phyloP scores from a whole-genome alignment of 2,113 vertebrate species.

The Struthidea cinerea region DNA sequence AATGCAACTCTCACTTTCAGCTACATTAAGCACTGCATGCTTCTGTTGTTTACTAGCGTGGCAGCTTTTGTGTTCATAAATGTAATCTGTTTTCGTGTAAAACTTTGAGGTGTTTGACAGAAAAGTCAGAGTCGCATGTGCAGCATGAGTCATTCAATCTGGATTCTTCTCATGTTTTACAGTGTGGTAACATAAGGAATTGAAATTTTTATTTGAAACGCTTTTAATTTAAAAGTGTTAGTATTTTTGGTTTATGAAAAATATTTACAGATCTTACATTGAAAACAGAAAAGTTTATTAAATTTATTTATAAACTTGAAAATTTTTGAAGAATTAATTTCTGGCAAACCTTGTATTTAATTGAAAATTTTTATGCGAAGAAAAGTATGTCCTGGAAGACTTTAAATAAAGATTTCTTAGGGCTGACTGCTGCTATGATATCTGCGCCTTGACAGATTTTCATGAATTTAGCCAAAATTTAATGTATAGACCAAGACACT shows the following conservation, averaged over 20 bases:
- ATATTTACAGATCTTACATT: background rate
- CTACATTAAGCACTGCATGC: background rate
- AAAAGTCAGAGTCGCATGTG: background rate
- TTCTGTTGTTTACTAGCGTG: background rate
- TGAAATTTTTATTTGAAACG: background rate
- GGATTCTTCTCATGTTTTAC: background rate
- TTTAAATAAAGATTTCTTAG: background rate
- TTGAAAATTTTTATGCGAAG: background rate
- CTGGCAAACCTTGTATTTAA: background rate
- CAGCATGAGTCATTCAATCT: background rate
- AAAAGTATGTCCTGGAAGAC: background rate
- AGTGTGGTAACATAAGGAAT: background rate
- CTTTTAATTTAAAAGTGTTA: background rate
- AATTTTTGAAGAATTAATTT: background rate
- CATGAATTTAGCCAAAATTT: background rate
- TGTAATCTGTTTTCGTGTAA: background rate
- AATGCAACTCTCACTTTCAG: background rate
- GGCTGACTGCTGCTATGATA: background rate
- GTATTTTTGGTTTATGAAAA: background rate
- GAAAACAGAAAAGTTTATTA: background rate
- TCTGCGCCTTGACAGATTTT: background rate
- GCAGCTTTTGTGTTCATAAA: background rate
- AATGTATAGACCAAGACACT: background rate
- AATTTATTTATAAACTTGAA: background rate
- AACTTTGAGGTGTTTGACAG: background rate